phyloP scores from a whole-genome alignment of 2,113 vertebrate species.

The Echinops telfairi region DNA sequence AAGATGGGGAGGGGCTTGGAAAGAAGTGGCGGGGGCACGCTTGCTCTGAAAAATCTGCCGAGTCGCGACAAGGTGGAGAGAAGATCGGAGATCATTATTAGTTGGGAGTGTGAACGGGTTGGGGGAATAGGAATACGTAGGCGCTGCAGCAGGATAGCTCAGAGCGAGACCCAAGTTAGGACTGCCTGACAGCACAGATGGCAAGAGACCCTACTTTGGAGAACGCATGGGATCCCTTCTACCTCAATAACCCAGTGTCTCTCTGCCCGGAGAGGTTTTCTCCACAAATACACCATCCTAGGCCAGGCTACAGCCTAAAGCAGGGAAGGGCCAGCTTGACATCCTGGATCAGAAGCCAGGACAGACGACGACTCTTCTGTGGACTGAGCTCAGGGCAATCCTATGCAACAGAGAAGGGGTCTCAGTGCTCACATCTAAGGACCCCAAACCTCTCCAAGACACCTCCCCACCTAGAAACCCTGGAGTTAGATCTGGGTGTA shows the following conservation, averaged over 20 bases:
- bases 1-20: slow-evolving; percentile 57
- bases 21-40: background rate
- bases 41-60: background rate
- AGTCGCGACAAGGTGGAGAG: background rate
- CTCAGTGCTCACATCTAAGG: background rate
- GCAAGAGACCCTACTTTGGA: background rate
- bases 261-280: background rate
- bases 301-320: background rate
- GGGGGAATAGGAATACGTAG: background rate
- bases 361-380: background rate
- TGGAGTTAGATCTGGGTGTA: background rate
- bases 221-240: background rate
- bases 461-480: background rate
- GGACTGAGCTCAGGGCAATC: background rate
- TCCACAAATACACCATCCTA: background rate
- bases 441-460: background rate
- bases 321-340: background rate
- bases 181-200: background rate
- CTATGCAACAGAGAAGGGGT: background rate
- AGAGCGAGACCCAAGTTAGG: slow-evolving; percentile 51
- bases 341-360: background rate
- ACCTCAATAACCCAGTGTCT: background rate
- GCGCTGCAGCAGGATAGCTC: background rate
- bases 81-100: background rate
- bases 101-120: background rate